phyloP scores from a whole-genome alignment of 2,113 vertebrate species.

The Oryctolagus cuniculus region DNA sequence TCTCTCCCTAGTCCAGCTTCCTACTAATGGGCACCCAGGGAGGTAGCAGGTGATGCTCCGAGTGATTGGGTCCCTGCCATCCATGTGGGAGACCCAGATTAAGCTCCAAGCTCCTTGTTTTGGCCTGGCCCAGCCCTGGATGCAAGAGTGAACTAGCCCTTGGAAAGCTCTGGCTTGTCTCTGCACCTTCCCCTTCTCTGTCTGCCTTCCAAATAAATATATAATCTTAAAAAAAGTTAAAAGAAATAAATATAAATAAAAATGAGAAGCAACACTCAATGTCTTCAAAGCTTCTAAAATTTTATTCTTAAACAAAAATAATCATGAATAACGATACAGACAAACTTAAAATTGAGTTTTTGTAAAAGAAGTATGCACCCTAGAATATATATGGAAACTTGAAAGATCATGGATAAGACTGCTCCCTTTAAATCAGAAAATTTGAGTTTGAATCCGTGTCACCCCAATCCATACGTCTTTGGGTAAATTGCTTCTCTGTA shows the following conservation, averaged over 20 bases:
- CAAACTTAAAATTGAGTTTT: conserved; percentile 3
- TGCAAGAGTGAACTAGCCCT: too few relatives aligned
- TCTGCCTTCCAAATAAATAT: too few relatives aligned
- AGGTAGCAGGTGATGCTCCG: too few relatives aligned
- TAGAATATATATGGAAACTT: not conserved
- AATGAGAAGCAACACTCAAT: not conserved
- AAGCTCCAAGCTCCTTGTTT: too few relatives aligned
- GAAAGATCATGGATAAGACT: not conserved
- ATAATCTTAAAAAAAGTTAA: too few relatives aligned
- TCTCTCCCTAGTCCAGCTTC: too few relatives aligned
- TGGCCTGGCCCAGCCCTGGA: too few relatives aligned
- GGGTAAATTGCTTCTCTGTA: not conserved
- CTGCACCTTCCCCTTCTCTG: too few relatives aligned
- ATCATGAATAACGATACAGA: not conserved
- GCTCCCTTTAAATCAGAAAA: not conserved
- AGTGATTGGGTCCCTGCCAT: too few relatives aligned
- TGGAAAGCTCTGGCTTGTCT: too few relatives aligned
- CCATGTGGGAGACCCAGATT: too few relatives aligned
- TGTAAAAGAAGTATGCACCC: not conserved
- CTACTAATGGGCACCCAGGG: too few relatives aligned
- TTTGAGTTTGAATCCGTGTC: not conserved
- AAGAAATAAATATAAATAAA: not conserved
- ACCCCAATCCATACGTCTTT: not conserved
- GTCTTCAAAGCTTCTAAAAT: not conserved
- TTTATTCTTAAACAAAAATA: not conserved